Percentiles rank a stretch among this genome's conserved stretches.
These are phyloP conservation scores for Ennomos erosarius DNA, from an alignment of 2,888 invertebrate genomes.

Conservation along the genomic window DNA sequence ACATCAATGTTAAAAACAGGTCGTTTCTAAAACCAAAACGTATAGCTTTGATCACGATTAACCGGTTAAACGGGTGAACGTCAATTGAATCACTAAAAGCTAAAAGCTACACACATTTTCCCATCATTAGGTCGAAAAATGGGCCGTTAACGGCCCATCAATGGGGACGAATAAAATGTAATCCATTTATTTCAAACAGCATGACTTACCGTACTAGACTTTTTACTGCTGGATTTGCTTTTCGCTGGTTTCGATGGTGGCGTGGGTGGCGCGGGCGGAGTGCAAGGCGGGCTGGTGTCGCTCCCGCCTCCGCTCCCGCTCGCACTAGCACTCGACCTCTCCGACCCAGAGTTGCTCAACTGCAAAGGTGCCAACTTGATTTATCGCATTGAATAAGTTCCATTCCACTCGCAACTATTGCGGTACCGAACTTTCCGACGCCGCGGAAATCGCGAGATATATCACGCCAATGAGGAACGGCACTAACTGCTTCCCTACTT, in stretches of 20 bases:
- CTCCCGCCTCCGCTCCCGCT: slow-evolving; percentile 61
- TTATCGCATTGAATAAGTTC: slow-evolving; percentile 47
- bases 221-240: slow-evolving; percentile 53
- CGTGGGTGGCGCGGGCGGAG: slow-evolving; percentile 69
- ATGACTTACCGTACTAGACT: slow-evolving; percentile 60
- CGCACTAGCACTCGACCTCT: slow-evolving; percentile 62
- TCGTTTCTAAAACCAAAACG: too few relatives aligned
- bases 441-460: slow-evolving; percentile 40
- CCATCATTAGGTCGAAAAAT: too few relatives aligned
- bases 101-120: too few relatives aligned
- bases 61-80: too few relatives aligned
- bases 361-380: slow-evolving; percentile 52
- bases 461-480: slow-evolving; percentile 41
- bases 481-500: slow-evolving; percentile 32
- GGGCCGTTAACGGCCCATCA: too few relatives aligned
- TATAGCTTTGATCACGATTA: too few relatives aligned
- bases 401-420: slow-evolving; percentile 43
- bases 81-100: too few relatives aligned
- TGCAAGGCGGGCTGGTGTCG: slow-evolving; percentile 74
- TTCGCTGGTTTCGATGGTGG: slow-evolving; percentile 63
- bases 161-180: too few relatives aligned
- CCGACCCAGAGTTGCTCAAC: slow-evolving; percentile 73
- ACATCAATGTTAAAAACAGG: too few relatives aligned
- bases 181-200: too few relatives aligned
- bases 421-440: slow-evolving; percentile 42